Evolutionary conservation across 2,888 invertebrate species (phyloP).

Genomic region (Xestia sexstrigata): DNA sequence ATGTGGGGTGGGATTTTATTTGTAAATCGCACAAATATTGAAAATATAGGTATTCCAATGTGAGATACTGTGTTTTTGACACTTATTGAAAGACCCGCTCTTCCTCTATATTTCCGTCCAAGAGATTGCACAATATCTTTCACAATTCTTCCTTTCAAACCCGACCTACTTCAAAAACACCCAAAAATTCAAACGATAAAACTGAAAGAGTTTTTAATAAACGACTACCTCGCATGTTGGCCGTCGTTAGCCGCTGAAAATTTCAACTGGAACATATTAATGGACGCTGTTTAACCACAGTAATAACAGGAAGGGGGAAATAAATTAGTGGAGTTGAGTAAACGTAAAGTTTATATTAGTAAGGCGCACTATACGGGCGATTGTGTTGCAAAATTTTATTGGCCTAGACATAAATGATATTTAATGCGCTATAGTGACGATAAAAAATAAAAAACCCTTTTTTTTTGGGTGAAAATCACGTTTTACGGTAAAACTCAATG

Average conservation of each 20-base stretch:
- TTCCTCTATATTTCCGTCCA: background rate
- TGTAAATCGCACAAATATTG: background rate
- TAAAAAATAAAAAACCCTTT: background rate
- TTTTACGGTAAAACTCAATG: too few relatives aligned
- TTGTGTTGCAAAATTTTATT: background rate
- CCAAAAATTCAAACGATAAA: conserved; percentile 6
- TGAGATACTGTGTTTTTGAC: background rate
- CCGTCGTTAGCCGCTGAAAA: conserved; percentile 41
- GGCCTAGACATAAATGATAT: background rate
- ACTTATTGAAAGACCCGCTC: background rate
- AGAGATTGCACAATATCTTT: background rate
- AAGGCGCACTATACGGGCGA: background rate
- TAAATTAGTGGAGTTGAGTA: conserved; percentile 29
- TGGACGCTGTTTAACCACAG: conserved; percentile 7
- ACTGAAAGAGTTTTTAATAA: conserved; percentile 41
- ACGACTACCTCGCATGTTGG: conserved; percentile 45
- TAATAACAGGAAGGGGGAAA: conserved; percentile 43
- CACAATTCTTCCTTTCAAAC: background rate
- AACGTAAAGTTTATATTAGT: conserved; percentile 34
- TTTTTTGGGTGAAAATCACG: too few relatives aligned
- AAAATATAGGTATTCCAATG: background rate
- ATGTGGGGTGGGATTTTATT: background rate
- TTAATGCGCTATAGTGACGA: background rate
- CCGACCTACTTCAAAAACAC: background rate
- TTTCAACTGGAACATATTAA: conserved; percentile 42